Evolutionary conservation across 2,888 invertebrate species (phyloP).

Genomic region (Drosophila anomelani): DNA sequence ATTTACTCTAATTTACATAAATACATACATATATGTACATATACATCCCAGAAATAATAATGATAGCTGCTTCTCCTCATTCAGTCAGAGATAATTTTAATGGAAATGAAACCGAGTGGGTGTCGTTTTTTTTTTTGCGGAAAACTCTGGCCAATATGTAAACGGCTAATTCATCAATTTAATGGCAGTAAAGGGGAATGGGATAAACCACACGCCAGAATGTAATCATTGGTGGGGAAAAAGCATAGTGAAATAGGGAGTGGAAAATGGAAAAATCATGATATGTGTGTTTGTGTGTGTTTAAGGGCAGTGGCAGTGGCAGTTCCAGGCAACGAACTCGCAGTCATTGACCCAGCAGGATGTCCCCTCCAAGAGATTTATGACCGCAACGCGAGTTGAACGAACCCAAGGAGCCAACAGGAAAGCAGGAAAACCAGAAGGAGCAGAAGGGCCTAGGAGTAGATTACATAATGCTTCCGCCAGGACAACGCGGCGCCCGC

Average conservation of each 20-base stretch:
- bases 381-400: slow-evolving; percentile 63
- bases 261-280: slow-evolving; percentile 20
- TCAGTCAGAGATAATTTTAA: slow-evolving; percentile 36
- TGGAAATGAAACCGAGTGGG: slow-evolving; percentile 22
- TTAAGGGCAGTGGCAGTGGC: background rate
- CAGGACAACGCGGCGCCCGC: slow-evolving; percentile 62
- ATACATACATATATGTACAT: background rate
- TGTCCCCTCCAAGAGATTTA: slow-evolving; percentile 60
- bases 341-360: slow-evolving; percentile 63
- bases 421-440: slow-evolving; percentile 30
- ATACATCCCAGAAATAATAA: slow-evolving; percentile 2
- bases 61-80: slow-evolving; percentile 7
- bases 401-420: slow-evolving; percentile 55
- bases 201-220: slow-evolving; percentile 42
- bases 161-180: slow-evolving; percentile 68
- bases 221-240: slow-evolving; percentile 51
- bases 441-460: slow-evolving; percentile 15
- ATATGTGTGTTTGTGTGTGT: slow-evolving; percentile 17
- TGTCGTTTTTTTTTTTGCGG: background rate
- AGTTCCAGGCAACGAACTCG: slow-evolving; percentile 65
- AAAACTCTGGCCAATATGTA: slow-evolving; percentile 37
- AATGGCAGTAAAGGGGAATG: slow-evolving; percentile 42
- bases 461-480: slow-evolving; percentile 58
- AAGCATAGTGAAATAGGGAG: slow-evolving; percentile 30
- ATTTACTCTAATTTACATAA: slow-evolving; percentile 17